Base-by-base conservation (phyloP, 2,888 invertebrate species). In the Xylophagus ater region DNA sequence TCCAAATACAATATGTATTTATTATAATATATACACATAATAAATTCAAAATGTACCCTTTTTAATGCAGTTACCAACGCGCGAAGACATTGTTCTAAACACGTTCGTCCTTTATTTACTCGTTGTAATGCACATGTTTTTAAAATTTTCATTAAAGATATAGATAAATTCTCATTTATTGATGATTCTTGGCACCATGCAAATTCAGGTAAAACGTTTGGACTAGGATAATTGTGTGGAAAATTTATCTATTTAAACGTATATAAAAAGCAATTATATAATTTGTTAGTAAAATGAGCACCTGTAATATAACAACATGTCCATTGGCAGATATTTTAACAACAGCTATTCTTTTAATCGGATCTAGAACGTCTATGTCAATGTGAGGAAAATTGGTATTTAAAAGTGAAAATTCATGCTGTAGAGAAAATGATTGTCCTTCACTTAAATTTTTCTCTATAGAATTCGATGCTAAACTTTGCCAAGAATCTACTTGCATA, bases 31-130 rank as follows among this genome's bases (percentile, higher is more conserved):
- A 42, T 25, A 23, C 23, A 30, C 18, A 37, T 25, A 23, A 25
- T 19, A 31, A 29, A 18, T 7, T n/a, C 13, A 30, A 3, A 23
- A 23, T 2, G 23, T 43, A 55, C 60, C 53, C 63, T 70, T 59
- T 64, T 73, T 65, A 84, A 64, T 9, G 75, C 74, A 12, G 69
- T 65, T 9, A 80, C 77, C 43, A 85, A 65, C 34, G 80, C 78
- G 24, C 82, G 65, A 28, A 93, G 67, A 62, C 92, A 92, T 32
- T 89, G 85, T 58, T 92, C 81, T 37, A 94, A 65, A 59, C 93
- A 93, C 24, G 86, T 81, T 35, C 85, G 76, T 36, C 87, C 87
- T 58, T 85, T 84, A 47, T 78, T 79, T 2, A 90, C 86, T 53
- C 86, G 77, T 50, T 83, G 81, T 53, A 81, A 74, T 1, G 88